phyloP scores from a whole-genome alignment of 1,140 invertebrate genomes.

The Drosophila tristis region DNA sequence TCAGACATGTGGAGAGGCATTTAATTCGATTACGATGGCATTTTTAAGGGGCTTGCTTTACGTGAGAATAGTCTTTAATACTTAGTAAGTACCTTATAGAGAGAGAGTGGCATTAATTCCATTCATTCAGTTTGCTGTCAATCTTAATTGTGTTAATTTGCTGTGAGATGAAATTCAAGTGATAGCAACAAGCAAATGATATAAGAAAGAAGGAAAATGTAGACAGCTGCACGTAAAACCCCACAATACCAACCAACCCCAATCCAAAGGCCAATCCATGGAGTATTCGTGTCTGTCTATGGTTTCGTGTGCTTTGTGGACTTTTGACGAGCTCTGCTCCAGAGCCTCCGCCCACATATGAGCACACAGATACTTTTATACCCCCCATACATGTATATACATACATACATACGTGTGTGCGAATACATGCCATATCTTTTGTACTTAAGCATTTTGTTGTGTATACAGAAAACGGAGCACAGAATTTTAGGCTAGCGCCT shows the following conservation, averaged over 20 bases:
- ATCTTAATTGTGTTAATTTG: constrained; percentile 38
- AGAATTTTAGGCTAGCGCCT: constrained; percentile 58
- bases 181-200: constrained; percentile 15
- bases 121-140: constrained; percentile 33
- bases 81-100: neutral
- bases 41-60: neutral
- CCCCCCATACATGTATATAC: constrained; percentile 4
- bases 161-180: constrained; percentile 21
- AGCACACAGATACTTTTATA: constrained; percentile 35
- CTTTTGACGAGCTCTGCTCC: constrained; percentile 57
- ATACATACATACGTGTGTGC: neutral
- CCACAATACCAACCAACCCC: neutral
- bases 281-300: constrained; percentile 17
- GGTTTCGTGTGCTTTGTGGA: constrained; percentile 53
- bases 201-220: constrained; percentile 34
- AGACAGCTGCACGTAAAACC: constrained; percentile 37
- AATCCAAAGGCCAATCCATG: constrained; percentile 14
- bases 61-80: neutral
- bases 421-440: constrained; percentile 31
- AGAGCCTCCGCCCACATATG: constrained; percentile 1
- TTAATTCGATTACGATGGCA: constrained; percentile 14
- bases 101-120: constrained; percentile 18
- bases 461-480: constrained; percentile 33
- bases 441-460: constrained; percentile 23
- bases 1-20: constrained; percentile 7